Conservation (phyloP, 2,888 invertebrate genomes). For the Dermolepida albohirtum region DNA sequence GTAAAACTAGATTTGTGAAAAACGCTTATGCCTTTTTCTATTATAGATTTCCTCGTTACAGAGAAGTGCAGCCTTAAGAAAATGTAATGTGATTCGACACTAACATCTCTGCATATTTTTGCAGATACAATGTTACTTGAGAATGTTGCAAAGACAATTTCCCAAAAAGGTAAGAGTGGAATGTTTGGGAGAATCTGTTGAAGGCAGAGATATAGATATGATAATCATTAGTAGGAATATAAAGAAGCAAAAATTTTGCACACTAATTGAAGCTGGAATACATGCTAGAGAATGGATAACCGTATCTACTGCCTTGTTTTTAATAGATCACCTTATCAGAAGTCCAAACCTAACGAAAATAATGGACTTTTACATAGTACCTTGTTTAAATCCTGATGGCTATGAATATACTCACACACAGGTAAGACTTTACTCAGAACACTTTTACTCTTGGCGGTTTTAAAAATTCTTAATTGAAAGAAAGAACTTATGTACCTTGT, state of each 20-base stretch:
- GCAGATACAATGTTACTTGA: conserved; percentile 48
- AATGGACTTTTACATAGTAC: conserved; percentile 52
- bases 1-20: conserved; percentile 21
- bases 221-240: conserved; percentile 43
- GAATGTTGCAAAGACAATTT: conserved; percentile 39
- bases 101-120: conserved; percentile 32
- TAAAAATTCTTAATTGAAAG: too few relatives aligned
- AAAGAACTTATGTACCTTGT: too few relatives aligned
- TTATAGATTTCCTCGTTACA: conserved; percentile 45
- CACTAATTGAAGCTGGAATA: conserved; percentile 51
- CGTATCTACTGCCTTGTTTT: conserved; percentile 49
- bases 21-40: conserved; percentile 43
- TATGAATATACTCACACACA: conserved; percentile 51
- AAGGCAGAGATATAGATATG: conserved; percentile 51
- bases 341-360: conserved; percentile 42
- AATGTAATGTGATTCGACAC: background rate
- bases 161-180: conserved; percentile 46
- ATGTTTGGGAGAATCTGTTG: conserved; percentile 46
- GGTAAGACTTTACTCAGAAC: too few relatives aligned
- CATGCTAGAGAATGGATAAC: conserved; percentile 54
- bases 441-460: too few relatives aligned
- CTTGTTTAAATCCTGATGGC: conserved; percentile 53
- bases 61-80: conserved; percentile 31
- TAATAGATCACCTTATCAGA: conserved; percentile 47
- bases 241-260: conserved; percentile 39